phyloP scores from a whole-genome alignment of 1,140 invertebrate genomes.

The Cardiocondyla obscurior region DNA sequence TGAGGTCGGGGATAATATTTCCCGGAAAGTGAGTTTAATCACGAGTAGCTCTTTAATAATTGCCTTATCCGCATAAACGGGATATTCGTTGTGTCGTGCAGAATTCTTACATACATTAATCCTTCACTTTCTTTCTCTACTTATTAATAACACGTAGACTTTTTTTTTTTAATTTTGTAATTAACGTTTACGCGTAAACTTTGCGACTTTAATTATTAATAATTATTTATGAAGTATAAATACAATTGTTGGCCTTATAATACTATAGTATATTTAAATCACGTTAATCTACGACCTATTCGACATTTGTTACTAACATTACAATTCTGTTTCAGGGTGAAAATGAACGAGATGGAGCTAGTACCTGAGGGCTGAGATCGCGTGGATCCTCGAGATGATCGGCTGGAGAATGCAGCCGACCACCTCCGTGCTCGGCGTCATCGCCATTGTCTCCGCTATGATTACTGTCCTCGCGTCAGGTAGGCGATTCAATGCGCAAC shows the following conservation, averaged over 20 bases:
- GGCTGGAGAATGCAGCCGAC: slow-evolving; percentile 78
- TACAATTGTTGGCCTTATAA: not conserved
- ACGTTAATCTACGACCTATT: not conserved
- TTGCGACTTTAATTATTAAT: not conserved
- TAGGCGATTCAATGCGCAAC: slow-evolving; percentile 36
- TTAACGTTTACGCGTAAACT: not conserved
- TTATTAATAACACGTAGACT: not conserved
- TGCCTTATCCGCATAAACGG: slow-evolving; percentile 15
- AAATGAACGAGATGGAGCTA: slow-evolving; percentile 75
- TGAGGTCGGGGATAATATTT: slow-evolving; percentile 37
- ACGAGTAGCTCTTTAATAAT: slow-evolving; percentile 45
- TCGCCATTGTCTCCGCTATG: slow-evolving; percentile 79
- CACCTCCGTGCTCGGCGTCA: slow-evolving; percentile 76
- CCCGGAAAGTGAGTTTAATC: slow-evolving; percentile 38
- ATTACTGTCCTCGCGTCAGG: slow-evolving; percentile 74
- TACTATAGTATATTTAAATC: too few species aligned
- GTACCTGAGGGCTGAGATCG: slow-evolving; percentile 76
- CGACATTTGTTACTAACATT: slow-evolving; percentile 10
- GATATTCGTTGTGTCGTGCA: not conserved
- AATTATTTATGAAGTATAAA: not conserved
- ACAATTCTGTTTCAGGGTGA: slow-evolving; percentile 57
- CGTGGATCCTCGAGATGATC: slow-evolving; percentile 65
- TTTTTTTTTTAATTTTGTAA: too few species aligned
- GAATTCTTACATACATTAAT: not conserved
- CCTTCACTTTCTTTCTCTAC: not conserved